A percentile compares a stretch with the other conserved stretches of the same genome.
These are phyloP conservation scores for Bactericera cockerelli DNA, from an alignment of 1,140 invertebrate genomes.

Conservation along the genomic window DNA sequence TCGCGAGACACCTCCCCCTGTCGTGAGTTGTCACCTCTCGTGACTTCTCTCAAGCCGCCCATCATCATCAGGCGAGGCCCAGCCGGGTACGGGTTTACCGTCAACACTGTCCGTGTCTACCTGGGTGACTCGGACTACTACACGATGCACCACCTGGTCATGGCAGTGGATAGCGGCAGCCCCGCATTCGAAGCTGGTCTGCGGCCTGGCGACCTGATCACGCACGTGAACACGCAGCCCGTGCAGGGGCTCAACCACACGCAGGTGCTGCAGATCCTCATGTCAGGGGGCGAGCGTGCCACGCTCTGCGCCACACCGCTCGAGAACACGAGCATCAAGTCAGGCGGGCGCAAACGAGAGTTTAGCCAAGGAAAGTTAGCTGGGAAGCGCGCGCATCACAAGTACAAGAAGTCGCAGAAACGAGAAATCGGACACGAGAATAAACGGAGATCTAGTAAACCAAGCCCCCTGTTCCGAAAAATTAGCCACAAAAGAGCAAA, in stretches of 20 bases:
- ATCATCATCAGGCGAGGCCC: constrained; percentile 84
- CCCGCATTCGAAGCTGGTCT: constrained; percentile 91
- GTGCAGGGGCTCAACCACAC: constrained; percentile 89
- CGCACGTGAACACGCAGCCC: constrained; percentile 88
- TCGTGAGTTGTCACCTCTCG: constrained; percentile 73
- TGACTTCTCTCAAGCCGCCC: constrained; percentile 66
- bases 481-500: constrained; percentile 79
- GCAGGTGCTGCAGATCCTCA: constrained; percentile 74
- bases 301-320: constrained; percentile 80
- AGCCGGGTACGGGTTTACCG: constrained; percentile 88
- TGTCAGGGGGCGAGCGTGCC: constrained; percentile 77
- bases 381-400: constrained; percentile 41
- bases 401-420: constrained; percentile 51
- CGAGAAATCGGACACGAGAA: constrained; percentile 51
- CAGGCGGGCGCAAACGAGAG: constrained; percentile 61
- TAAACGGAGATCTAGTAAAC: constrained; percentile 43
- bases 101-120: constrained; percentile 90
- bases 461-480: constrained; percentile 64
- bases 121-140: constrained; percentile 93
- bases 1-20: constrained; percentile 88
- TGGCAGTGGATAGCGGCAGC: constrained; percentile 84
- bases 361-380: constrained; percentile 47
- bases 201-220: constrained; percentile 84
- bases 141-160: constrained; percentile 93
- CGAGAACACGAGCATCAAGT: constrained; percentile 86